These are phyloP conservation scores for Drosophila takahashii DNA, from an alignment of 1,140 invertebrate species.

Conservation along the genomic window DNA sequence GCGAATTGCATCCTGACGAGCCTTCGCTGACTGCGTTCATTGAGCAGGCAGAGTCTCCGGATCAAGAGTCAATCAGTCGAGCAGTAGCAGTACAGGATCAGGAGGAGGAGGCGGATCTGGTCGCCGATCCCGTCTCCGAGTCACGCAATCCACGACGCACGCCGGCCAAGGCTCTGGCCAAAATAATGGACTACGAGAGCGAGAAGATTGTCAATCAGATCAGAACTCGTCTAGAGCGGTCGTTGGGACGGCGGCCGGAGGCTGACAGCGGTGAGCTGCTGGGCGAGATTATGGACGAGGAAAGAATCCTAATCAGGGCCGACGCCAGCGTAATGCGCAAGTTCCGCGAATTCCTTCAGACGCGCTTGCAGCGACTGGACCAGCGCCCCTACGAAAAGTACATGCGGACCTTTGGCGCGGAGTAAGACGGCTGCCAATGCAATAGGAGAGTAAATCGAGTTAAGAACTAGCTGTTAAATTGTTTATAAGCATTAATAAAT, in stretches of 20 bases:
- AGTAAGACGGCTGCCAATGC: conserved; percentile 10
- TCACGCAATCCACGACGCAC: conserved; percentile 23
- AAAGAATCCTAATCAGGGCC: conserved; percentile 28
- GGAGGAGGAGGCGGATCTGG: neutral
- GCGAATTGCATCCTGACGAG: conserved; percentile 49
- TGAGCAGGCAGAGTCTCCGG: conserved; percentile 9
- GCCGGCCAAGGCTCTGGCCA: conserved; percentile 53
- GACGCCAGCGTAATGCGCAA: conserved; percentile 45
- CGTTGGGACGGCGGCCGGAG: conserved; percentile 7
- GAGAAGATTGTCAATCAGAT: conserved; percentile 53
- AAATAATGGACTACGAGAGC: conserved; percentile 62
- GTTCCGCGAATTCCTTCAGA: conserved; percentile 62
- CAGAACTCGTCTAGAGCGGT: conserved; percentile 27
- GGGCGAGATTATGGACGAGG: conserved; percentile 16
- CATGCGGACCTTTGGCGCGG: conserved; percentile 41
- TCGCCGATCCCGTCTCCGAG: neutral
- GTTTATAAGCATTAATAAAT: neutral
- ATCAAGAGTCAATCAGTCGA: neutral
- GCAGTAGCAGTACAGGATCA: conserved; percentile 2
- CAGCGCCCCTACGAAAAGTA: conserved; percentile 56
- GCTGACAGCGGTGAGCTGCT: conserved; percentile 1
- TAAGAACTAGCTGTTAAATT: neutral
- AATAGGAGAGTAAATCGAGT: neutral
- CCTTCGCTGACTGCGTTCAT: conserved; percentile 46
- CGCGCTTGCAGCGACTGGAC: conserved; percentile 45